phyloP scores from a whole-genome alignment of 2,888 invertebrate genomes.

The Melanchra persicariae region DNA sequence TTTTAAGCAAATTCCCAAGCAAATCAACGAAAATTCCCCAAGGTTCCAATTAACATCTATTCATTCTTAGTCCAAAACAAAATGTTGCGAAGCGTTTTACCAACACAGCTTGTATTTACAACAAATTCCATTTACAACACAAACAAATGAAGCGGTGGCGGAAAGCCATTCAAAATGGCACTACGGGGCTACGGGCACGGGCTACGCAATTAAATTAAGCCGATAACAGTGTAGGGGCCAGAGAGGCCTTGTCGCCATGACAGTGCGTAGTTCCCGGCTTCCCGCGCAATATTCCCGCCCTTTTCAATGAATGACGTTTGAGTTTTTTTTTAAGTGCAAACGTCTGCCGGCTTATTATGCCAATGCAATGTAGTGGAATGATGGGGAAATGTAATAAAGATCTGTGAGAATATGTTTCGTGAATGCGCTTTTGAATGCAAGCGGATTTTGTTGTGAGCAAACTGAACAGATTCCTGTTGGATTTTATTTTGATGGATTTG shows the following conservation, averaged over 20 bases:
- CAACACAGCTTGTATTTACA: slow-evolving; percentile 46
- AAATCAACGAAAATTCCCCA: slow-evolving; percentile 25
- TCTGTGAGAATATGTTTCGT: slow-evolving; percentile 48
- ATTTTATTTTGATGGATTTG: neutral
- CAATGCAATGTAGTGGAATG: slow-evolving; percentile 44
- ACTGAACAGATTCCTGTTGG: slow-evolving; percentile 3
- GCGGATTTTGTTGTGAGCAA: slow-evolving; percentile 10
- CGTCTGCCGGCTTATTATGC: slow-evolving; percentile 55
- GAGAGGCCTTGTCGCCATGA: slow-evolving; percentile 59
- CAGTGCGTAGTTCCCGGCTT: slow-evolving; percentile 46
- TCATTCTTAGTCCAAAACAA: slow-evolving; percentile 40
- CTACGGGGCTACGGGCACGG: slow-evolving; percentile 37
- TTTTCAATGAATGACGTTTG: slow-evolving; percentile 57
- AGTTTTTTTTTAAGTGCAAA: slow-evolving; percentile 47
- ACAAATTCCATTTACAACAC: slow-evolving; percentile 62
- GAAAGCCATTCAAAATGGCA: slow-evolving; percentile 62
- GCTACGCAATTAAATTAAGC: slow-evolving; percentile 72
- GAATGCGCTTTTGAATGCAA: slow-evolving; percentile 39
- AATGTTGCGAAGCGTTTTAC: slow-evolving; percentile 37
- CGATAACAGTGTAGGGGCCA: slow-evolving; percentile 63
- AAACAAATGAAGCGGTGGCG: slow-evolving; percentile 63
- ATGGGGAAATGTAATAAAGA: slow-evolving; percentile 51
- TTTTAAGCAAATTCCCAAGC: slow-evolving; percentile 7
- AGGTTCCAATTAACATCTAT: slow-evolving; percentile 35
- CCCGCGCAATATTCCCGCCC: slow-evolving; percentile 57